Conservation (phyloP, 2,113 vertebrate genomes). For the Gambusia affinis region DNA sequence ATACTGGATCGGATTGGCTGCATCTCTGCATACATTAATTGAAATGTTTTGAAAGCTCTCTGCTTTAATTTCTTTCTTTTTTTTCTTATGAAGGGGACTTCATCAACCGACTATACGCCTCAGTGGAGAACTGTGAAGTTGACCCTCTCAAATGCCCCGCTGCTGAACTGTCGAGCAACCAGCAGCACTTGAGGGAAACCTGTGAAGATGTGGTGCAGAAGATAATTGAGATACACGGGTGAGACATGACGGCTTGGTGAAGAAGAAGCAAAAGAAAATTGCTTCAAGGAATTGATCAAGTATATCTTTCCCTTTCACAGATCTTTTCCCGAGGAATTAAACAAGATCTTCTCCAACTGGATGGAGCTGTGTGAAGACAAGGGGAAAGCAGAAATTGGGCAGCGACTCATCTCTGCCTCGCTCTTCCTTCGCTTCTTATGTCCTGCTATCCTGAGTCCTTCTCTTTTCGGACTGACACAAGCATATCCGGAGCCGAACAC, state of each 20-base stretch:
- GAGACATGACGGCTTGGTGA: conserved; percentile 34
- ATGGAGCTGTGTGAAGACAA: conserved; percentile 81
- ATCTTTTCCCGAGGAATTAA: conserved; percentile 88
- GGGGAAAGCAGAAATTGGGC: conserved; percentile 82
- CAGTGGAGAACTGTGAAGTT: conserved; percentile 86
- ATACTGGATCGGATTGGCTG: no score
- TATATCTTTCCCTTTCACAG: conserved; percentile 61
- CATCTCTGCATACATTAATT: no score
- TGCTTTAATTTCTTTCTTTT: background rate
- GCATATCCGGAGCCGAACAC: conserved; percentile 86
- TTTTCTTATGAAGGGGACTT: conserved; percentile 80
- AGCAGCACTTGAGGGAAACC: conserved; percentile 79
- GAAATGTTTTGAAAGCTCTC: no score
- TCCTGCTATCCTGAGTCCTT: conserved; percentile 91
- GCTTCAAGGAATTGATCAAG: background rate
- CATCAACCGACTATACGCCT: conserved; percentile 80
- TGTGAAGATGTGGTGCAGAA: conserved; percentile 87
- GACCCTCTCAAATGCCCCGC: conserved; percentile 86
- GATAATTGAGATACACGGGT: conserved; percentile 85
- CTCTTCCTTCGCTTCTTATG: conserved; percentile 94
- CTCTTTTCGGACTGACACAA: conserved; percentile 90
- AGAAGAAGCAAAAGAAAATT: background rate
- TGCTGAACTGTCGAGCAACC: conserved; percentile 82
- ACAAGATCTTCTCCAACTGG: conserved; percentile 89
- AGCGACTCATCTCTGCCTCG: conserved; percentile 90